Evolutionary conservation across 2,797 vertebrate genomes (phyloP), one percentile per base, ranked within the genome.

Genomic region (Synanceia verrucosa): DNA sequence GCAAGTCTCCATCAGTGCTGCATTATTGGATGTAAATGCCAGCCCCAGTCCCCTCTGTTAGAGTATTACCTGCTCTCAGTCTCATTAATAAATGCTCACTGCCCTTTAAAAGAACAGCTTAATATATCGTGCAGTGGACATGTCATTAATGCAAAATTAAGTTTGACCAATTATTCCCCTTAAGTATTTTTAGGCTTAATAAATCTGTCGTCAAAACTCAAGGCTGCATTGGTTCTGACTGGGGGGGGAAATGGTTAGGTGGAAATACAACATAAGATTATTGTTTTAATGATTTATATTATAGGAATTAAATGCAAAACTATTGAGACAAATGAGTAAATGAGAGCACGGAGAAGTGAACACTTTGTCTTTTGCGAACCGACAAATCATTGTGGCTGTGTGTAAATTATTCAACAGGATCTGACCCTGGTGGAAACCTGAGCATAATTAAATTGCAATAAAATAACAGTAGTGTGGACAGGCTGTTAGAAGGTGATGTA

Each of bases 361-460:
- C 71, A 79, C 88, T 93, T 89, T 88, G 86, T 92, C 86, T 91
- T n/a, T 87, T 91, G 87, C 69, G 18, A 59, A 82, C 64, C 60
- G 79, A 93, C 92, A 93, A 94, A 94, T 95, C 91, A 93, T 93
- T 91, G 88, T 90, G 90, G 83, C 85, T 70, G 73, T 51, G 63
- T 73, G 80, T 94, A 81, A 94, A 94, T 94, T 92, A 94, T 95
- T 95, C 88, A 94, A 83, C 87, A 87, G 89, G 88, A 92, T 90
- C 87, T 87, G 84, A 83, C 87, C 89, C 79, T 63, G 48, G 75
- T 89, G 92, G 94, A 95, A 95, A 94, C 93, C 91, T 92, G 93
- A 94, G 93, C 90, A 93, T 94, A 94, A 95, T 94, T 94, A 94
- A 94, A 94, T 93, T 93, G 93, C 94, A 93, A 94, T 95, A 95